Base-by-base conservation (phyloP, 30 jellyfish, hydroid and myxozoan genomes). In the Cassiopea andromeda region DNA sequence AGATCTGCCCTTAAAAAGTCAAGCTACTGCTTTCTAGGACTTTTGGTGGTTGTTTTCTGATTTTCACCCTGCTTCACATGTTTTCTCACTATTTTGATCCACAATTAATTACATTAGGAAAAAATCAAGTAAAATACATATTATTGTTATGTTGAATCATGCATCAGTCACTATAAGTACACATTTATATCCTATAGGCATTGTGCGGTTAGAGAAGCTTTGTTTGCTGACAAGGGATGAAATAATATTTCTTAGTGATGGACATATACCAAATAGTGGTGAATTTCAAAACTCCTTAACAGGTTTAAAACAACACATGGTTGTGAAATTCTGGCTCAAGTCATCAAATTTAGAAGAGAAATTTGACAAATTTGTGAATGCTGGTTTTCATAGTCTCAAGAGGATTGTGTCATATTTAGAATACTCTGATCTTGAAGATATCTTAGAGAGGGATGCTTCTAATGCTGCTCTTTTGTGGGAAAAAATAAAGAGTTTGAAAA, bases 221-320 rank as follows among this genome's bases (percentile, higher is more conserved):
- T 61, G 81, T 73, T 17, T 87, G 70, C 86, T 87, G 60, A 67
- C 90, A 44, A 81, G n/a, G 8, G 94, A 87, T 87, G 90, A 87
- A 48, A 19, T 87, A 19, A 54, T 3, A 50, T 87, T 44, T 67
- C 82, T 77, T 10, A 68, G 90, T 58, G 70, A 78, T 61, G 87
- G 80, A 58, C 17, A 17, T 12, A 45, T 46, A 15, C 15, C 78
- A 44, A 10, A 57, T 8, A 69, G 60, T 48, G 49, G 9, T 3
- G 68, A 27, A 14, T 38, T 87, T 9, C 73, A 1, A 17, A 58
- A 69, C 5, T 50, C 60, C 44, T 49, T 87, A 70, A 73, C 44
- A 46, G 46, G 49, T 47, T 46, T 87, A 18, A 87, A 80, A 54
- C 47, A 69, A 78, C 78, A 50, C 50, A 43, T 66, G 85, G 60